A percentile compares a stretch with the other conserved stretches of the same genome.
Evolutionary conservation across 2,113 vertebrate genomes (phyloP).

Genomic region (Podocnemis expansa): DNA sequence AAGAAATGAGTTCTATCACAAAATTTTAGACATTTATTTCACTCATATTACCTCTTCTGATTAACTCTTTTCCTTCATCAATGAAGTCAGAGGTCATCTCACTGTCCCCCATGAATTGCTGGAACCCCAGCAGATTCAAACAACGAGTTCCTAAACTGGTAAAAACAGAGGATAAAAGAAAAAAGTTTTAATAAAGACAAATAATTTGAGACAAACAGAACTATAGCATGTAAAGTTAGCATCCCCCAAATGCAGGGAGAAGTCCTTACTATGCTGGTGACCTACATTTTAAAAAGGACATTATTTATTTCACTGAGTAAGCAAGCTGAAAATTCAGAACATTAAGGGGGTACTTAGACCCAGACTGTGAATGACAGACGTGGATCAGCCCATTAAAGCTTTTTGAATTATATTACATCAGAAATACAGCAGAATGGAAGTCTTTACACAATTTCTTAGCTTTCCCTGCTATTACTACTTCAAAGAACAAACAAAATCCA

Average conservation of each 20-base stretch:
- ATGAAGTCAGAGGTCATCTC: slow-evolving; percentile 93
- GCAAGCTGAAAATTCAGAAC: not conserved
- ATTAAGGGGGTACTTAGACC: not conserved
- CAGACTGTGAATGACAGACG: not conserved
- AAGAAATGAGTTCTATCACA: not conserved
- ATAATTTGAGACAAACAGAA: not conserved
- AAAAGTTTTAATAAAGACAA: not conserved
- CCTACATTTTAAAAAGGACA: not conserved
- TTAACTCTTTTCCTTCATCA: slow-evolving; percentile 91
- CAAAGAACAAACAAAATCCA: not conserved
- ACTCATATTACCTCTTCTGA: slow-evolving; percentile 85
- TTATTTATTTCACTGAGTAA: not conserved
- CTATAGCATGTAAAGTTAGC: not conserved
- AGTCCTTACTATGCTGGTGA: not conserved
- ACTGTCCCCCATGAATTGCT: slow-evolving; percentile 91
- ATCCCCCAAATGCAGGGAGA: not conserved
- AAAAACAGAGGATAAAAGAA: not conserved
- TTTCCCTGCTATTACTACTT: not conserved
- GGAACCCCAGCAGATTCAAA: slow-evolving; percentile 92
- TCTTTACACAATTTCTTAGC: not conserved
- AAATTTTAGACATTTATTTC: not conserved
- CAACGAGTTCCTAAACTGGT: slow-evolving; percentile 91
- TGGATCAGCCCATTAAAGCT: not conserved
- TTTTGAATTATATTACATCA: not conserved
- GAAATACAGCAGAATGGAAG: not conserved